Base-by-base conservation (phyloP, 2,113 vertebrate genomes). In the Hydropotes inermis region DNA sequence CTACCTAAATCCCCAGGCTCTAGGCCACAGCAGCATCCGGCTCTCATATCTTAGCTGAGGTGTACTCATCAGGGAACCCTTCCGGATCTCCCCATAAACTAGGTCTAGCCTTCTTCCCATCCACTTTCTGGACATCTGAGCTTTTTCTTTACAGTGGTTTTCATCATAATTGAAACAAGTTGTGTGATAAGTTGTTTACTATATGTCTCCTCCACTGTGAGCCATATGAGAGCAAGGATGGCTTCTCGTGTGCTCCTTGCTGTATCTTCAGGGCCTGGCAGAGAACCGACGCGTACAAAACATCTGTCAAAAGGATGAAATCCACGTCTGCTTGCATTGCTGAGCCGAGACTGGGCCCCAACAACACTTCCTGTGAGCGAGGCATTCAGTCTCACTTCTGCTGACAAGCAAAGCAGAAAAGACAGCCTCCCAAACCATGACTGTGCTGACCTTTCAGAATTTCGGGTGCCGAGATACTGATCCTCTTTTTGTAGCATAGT, bases 331-430 rank as follows among this genome's bases (percentile, higher is more conserved):
- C 64, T 55, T 14, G 95, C 60, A 55, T 21, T 89, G 50, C 90
- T 67, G 43, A 76, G 67, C 95, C 28, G 60, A 47, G 87, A 21
- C 82, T 30, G 28, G 96, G 94, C 70, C 95, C 86, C 86, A 25
- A 23, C 67, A 84, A 33, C 52, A 90, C 96, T 97, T 98, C 97
- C 95, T 96, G 96, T 82, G 87, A 96, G 94, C 39, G 1, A 78
- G 39, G 58, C 89, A 57, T 30, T 58, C 39, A 12, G 85, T 92
- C 97, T 97, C 86, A 97, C 96, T 98, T 98, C 97, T 98, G 95
- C 96, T 96, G 97, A 95, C 87, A 67, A 91, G 76, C n/a, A 28
- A 30, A 91, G 92, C 64, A 88, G 81, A 70, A 90, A 88, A 96
- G 82, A 96, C 89, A 93, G 94, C 96, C 93, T 96, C 78, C 78